phyloP scores from a whole-genome alignment of 2,888 invertebrate species.

The Polymixis flavicincta region DNA sequence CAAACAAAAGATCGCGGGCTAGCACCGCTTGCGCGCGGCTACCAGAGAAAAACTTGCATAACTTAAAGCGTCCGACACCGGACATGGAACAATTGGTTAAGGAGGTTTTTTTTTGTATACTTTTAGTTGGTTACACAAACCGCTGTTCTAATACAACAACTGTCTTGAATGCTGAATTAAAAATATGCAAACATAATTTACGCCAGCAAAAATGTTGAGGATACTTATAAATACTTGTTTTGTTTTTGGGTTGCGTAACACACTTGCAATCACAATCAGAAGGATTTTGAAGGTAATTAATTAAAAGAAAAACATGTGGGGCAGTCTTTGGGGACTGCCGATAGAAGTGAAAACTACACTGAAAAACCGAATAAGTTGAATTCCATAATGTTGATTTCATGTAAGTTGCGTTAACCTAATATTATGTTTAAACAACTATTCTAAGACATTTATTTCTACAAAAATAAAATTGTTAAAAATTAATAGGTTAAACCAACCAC shows the following conservation, averaged over 20 bases:
- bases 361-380: no score
- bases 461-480: no score
- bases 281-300: background rate
- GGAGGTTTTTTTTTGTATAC: conserved; percentile 2
- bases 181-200: background rate
- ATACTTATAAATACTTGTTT: background rate
- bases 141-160: no score
- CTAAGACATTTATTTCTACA: no score
- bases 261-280: background rate
- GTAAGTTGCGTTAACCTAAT: no score
- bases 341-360: no score
- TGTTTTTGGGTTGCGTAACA: background rate
- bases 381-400: no score
- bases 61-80: conserved; percentile 36
- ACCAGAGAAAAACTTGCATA: conserved; percentile 56
- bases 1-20: conserved; percentile 31
- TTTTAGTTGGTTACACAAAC: no score
- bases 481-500: no score
- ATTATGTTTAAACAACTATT: no score
- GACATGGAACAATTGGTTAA: conserved; percentile 5
- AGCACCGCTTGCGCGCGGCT: background rate
- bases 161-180: conserved; percentile 2
- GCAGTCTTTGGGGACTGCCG: no score
- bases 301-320: no score
- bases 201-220: background rate